Evolutionary conservation across 1,140 invertebrate genomes (phyloP).

Genomic region (Macrotrachela quadricornifera): DNA sequence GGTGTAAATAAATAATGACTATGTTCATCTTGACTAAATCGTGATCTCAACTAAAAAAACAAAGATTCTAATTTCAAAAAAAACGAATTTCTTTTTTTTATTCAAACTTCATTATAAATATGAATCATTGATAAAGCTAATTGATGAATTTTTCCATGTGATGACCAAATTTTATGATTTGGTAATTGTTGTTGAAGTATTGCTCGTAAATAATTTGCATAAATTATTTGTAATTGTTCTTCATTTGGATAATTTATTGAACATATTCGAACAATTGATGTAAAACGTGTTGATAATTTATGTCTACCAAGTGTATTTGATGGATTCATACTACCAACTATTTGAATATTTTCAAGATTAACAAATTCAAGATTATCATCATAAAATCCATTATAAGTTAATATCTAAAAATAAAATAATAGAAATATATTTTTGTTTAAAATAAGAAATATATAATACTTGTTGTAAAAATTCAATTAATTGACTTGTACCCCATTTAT

Average conservation of each 20-base stretch:
- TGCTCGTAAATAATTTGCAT: constrained; percentile 33
- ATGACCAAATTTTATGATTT: constrained; percentile 31
- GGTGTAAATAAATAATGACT: constrained; percentile 47
- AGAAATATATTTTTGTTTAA: too few relatives aligned
- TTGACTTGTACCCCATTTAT: constrained; percentile 60
- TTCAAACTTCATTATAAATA: constrained; percentile 43
- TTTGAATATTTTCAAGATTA: constrained; percentile 44
- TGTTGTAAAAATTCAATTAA: constrained; percentile 52
- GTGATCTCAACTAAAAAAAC: constrained; percentile 33
- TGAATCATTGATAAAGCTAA: constrained; percentile 43
- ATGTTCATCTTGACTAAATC: constrained; percentile 39
- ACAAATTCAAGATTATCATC: constrained; percentile 54
- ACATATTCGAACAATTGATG: constrained; percentile 40
- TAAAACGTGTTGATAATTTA: constrained; percentile 40
- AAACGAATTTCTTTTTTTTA: background rate
- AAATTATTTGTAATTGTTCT: constrained; percentile 41
- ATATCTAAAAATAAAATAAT: constrained; percentile 8
- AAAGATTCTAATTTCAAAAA: too few relatives aligned
- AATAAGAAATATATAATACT: too few relatives aligned
- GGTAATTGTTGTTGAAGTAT: constrained; percentile 30
- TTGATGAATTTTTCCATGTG: constrained; percentile 31
- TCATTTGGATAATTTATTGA: constrained; percentile 44
- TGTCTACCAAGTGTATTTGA: constrained; percentile 34
- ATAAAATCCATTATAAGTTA: constrained; percentile 51
- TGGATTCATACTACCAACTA: constrained; percentile 41